These are phyloP conservation scores for Zelleria hepariella DNA, from an alignment of 2,888 invertebrate genomes.

Conservation along the genomic window DNA sequence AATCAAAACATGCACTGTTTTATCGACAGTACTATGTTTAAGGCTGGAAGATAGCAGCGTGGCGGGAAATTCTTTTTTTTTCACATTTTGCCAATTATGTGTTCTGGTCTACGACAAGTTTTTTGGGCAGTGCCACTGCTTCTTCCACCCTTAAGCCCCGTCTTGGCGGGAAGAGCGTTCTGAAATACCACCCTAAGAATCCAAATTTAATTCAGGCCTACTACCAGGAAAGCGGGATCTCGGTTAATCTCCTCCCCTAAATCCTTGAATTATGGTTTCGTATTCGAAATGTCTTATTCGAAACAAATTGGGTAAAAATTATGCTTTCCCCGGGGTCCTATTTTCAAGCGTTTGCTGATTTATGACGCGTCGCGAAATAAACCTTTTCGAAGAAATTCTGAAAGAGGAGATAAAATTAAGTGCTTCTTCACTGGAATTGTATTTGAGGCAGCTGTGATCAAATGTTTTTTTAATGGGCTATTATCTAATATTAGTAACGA, in stretches of 20 bases:
- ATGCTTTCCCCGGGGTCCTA: conserved; percentile 13
- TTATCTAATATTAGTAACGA: too few species aligned
- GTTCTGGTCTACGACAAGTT: too few species aligned
- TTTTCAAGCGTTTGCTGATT: conserved; percentile 11
- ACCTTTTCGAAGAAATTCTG: background rate
- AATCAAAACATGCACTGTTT: too few species aligned
- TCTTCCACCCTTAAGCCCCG: too few species aligned
- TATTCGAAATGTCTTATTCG: conserved; percentile 14
- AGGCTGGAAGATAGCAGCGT: too few species aligned
- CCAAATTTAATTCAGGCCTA: conserved; percentile 56
- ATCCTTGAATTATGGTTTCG: conserved; percentile 28
- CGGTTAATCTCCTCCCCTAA: conserved; percentile 52
- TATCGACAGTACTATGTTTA: too few species aligned
- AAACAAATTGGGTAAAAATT: conserved; percentile 14
- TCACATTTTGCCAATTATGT: too few species aligned
- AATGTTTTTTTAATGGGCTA: too few species aligned
- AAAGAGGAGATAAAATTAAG: background rate
- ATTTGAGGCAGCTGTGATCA: background rate
- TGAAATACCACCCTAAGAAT: conserved; percentile 37
- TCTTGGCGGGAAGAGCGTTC: too few species aligned
- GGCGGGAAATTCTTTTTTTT: too few species aligned
- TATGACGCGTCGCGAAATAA: conserved; percentile 3
- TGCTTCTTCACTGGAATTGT: background rate
- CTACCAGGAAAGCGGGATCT: conserved; percentile 49
- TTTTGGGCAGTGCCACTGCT: too few species aligned